These are phyloP conservation scores for Campoletis sonorensis DNA, from an alignment of 1,140 invertebrate genomes.

Conservation along the genomic window DNA sequence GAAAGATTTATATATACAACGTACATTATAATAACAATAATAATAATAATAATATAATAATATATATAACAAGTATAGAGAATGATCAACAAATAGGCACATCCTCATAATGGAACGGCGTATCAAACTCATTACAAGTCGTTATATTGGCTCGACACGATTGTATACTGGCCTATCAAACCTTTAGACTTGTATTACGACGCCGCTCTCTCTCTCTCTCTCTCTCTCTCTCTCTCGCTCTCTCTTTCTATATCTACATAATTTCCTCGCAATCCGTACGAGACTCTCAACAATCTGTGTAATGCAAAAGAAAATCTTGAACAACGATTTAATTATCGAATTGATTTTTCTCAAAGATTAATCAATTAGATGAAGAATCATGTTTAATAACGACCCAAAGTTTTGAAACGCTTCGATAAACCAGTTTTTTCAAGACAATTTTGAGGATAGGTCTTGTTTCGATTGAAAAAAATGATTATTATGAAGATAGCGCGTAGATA, in stretches of 20 bases:
- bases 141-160: conserved; percentile 61
- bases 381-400: too few relatives aligned
- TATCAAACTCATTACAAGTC: conserved; percentile 70
- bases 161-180: conserved; percentile 43
- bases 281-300: neutral
- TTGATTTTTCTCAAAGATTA: too few relatives aligned
- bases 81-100: conserved; percentile 70
- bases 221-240: conserved; percentile 2
- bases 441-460: too few relatives aligned
- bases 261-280: neutral
- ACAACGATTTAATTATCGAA: neutral
- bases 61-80: conserved; percentile 45
- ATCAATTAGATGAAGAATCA: too few relatives aligned
- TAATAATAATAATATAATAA: too few relatives aligned
- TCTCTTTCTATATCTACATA: neutral
- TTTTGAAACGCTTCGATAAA: too few relatives aligned
- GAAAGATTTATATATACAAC: conserved; percentile 37
- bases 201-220: neutral
- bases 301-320: neutral
- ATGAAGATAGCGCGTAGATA: too few relatives aligned
- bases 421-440: too few relatives aligned
- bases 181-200: neutral
- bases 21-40: neutral
- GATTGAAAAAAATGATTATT: too few relatives aligned
- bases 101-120: conserved; percentile 72